Percentiles rank a stretch among this genome's conserved stretches.
phyloP scores from a whole-genome alignment of 2,888 invertebrate species.

The Lasius fuliginosus region DNA sequence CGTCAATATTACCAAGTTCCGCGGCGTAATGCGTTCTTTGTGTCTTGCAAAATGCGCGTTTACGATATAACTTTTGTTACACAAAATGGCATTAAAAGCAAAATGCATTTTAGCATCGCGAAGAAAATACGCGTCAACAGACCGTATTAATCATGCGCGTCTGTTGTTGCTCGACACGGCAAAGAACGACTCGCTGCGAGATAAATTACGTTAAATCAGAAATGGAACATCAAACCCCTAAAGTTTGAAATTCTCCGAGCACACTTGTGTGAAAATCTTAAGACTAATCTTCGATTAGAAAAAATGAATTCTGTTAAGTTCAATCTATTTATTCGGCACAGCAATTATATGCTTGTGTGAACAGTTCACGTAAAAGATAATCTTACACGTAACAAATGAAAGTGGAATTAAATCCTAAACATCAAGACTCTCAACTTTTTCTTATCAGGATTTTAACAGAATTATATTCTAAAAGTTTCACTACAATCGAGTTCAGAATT shows the following conservation, averaged over 20 bases:
- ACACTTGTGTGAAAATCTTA: background rate
- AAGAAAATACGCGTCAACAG: conserved; percentile 35
- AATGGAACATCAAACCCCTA: background rate
- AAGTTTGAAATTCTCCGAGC: background rate
- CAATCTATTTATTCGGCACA: background rate
- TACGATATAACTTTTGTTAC: conserved; percentile 26
- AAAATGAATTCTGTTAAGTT: background rate
- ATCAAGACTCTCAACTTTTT: background rate
- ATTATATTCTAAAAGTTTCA: conserved; percentile 19
- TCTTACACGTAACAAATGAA: background rate
- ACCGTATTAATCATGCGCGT: conserved; percentile 37
- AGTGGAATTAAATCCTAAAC: background rate
- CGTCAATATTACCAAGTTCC: conserved; percentile 40
- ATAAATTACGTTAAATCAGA: conserved; percentile 31
- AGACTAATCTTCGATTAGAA: background rate
- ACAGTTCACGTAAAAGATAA: background rate
- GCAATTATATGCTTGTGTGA: background rate
- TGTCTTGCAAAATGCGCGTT: conserved; percentile 17
- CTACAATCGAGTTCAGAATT: background rate
- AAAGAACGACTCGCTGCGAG: conserved; percentile 25
- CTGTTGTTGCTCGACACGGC: conserved; percentile 15
- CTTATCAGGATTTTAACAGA: background rate
- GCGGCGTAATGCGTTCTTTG: conserved; percentile 15
- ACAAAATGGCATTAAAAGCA: conserved; percentile 31
- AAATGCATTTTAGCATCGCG: conserved; percentile 21